Conservation (phyloP, 2,113 vertebrate genomes). For the Narcine bancroftii region DNA sequence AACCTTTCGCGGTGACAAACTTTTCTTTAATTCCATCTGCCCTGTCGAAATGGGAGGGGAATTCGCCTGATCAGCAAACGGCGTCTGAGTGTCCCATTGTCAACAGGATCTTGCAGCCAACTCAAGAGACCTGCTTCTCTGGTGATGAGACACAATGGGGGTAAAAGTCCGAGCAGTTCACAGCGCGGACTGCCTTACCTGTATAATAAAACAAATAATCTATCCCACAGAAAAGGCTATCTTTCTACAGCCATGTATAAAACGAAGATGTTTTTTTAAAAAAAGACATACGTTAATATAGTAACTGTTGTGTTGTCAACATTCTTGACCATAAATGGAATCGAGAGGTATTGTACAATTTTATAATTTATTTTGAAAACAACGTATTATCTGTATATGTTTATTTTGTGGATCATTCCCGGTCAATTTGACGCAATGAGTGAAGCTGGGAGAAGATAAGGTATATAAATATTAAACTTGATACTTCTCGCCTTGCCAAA, state of each 20-base stretch:
- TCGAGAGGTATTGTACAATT: not conserved
- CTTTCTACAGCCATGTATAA: not conserved
- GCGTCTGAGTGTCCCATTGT: not conserved
- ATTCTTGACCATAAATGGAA: not conserved
- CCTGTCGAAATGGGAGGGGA: not conserved
- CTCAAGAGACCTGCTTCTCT: not conserved
- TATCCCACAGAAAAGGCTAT: not conserved
- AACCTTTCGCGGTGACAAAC: not conserved
- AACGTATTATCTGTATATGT: not conserved
- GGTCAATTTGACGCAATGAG: not conserved
- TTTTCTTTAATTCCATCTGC: not conserved
- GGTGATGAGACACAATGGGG: not conserved
- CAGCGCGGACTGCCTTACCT: not conserved
- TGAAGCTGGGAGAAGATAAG: not conserved
- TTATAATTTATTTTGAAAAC: not conserved
- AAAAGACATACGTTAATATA: not conserved
- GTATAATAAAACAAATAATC: not conserved
- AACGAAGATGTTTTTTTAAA: not conserved
- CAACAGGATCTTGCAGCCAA: not conserved
- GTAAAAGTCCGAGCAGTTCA: not conserved
- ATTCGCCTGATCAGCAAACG: not conserved
- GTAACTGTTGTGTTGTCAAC: not conserved
- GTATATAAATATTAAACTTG: not conserved
- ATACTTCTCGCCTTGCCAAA: not conserved
- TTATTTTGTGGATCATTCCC: not conserved